Evolutionary conservation across 2,888 invertebrate genomes (phyloP), one percentile per base, ranked within the genome.

Genomic region (Aphodius sticticus): DNA sequence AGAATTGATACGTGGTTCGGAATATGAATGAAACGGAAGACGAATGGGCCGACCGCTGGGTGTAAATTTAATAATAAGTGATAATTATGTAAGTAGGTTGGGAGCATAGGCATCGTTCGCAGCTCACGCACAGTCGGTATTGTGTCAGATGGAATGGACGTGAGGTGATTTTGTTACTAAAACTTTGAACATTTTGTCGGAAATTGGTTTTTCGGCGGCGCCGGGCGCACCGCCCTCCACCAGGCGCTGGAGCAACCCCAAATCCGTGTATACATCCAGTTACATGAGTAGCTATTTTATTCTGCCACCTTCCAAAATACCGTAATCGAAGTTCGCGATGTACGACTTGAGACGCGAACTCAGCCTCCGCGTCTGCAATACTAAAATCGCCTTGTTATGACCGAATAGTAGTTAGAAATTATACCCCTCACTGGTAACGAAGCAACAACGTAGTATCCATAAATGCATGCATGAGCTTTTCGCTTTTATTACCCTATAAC

Each of bases 81-180:
- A 78, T 78, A 79, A 79, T 79, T 79, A 79, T 74, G 77, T 79
- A 79, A 79, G 76, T 72, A 76, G 79, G 76, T 76, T 79, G 71
- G 69, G 76, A 26, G 37, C 79, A 76, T 76, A 71, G 26, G 71
- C 38, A 16, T 77, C 37, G 76, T 71, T 76, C 53, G 71, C 69
- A 38, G 76, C 76, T 77, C 76, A 80, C 80, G 78, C 80, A 80
- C 77, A 76, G 76, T 76, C 74, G 78, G 76, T 38, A 78, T 80
- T 77, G 80, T 80, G 78, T 80, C 80, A 80, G 77, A 76, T 80
- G 78, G 80, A 76, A 76, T 78, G 76, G 53, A 80, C 80, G 78
- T 80, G 80, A 80, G 77, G 77, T 80, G 80, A 80, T 78, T 80
- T 80, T 69, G 76, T 79, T 76, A 76, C 71, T 70, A 71, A 79